Evolutionary conservation across 2,797 vertebrate genomes (phyloP), one percentile per base, ranked within the genome.

Genomic region (Anabacerthia variegaticeps): DNA sequence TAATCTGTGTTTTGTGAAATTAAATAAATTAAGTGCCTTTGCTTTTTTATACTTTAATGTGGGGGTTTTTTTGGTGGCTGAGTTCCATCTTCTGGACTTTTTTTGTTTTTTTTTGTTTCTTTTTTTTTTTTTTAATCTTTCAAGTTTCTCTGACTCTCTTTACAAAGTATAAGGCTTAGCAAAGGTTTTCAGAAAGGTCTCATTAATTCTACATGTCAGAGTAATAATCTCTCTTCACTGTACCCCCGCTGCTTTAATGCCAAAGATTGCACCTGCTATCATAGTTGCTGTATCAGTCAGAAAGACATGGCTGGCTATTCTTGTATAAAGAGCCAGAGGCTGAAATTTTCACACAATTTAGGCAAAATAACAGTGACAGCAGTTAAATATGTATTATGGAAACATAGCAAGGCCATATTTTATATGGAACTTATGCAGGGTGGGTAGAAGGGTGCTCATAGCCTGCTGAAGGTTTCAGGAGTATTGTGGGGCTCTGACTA

Each of bases 151-250:
- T 68, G 9, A 8, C 12, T 91, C 32, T 56, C 88, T 66, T 79
- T 73, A 34, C 14, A 39, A 93, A 75, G 20, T 54, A 22, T 43
- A 54, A 72, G 12, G 15, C 36, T 56, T 46, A 61, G 49, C 14
- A 92, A 79, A 93, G 26, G 22, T 76, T 88, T 95, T 32, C 48
- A 87, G 74, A 49, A 82, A 76, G 18, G 44, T 83, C 78, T 95
- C 84, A 80, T 92, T 95, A 95, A 94, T 95, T 94, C 48, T 49
- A 17, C 62, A 46, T 89, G 67, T 83, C 74, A 79, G 28, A 81
- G 32, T 63, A 94, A 90, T 93, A 87, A 92, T 89, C 30, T 73
- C 7, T 89, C n/a, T 89, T 94, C 65, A 15, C 23, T 77, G 17
- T 85, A 56, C 32, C 37, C 37, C 49, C 0, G 14, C 63, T 97